Base-by-base conservation (phyloP, 2,113 vertebrate genomes). In the Clarias batrachus region DNA sequence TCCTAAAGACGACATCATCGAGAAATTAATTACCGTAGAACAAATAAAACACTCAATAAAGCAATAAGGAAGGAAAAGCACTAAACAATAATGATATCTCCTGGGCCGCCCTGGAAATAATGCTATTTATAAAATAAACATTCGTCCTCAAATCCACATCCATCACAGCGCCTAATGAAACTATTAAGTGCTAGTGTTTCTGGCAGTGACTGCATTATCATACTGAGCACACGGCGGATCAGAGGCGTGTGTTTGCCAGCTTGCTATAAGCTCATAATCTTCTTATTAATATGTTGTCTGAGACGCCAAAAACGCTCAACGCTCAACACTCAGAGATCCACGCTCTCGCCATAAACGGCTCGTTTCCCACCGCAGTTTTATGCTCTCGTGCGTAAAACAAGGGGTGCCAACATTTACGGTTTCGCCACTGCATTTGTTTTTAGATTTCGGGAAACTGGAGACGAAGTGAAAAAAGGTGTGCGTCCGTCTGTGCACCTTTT, bases 241-340 rank as follows among this genome's bases (percentile, higher is more conserved):
- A 41, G 57, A 81, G 78, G 78, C 57, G 78, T 60, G 62, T 81
- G 78, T 81, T 81, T 62, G 78, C 78, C 30, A 62, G 78, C 9
- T 81, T 62, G 78, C 57, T 81, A 62, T 81, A 81, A 81, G 78
- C 78, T 81, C 78, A 81, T 81, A 81, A 81, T 60, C 78, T 81
- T 81, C 30, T 81, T 81, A 81, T 81, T 81, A 81, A 81, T 62
- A 30, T 81, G 78, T 81, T 62, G 78, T 37, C 78, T 62, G 33
- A 62, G 41, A 81, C 25, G 78, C 30, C 78, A 62, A 37, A 81
- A 57, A 81, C n/a, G 37, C 30, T 60, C 78, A 8, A 23, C 30
- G 27, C 54, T 27, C 78, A 8, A 23, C 30, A 13, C 54, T 27
- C 74, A 0, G 30, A 27, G 2, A 52, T 57, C 25, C 54, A 19